Base-by-base conservation (phyloP, 2,797 vertebrate genomes). In the Acipenser ruthenus region DNA sequence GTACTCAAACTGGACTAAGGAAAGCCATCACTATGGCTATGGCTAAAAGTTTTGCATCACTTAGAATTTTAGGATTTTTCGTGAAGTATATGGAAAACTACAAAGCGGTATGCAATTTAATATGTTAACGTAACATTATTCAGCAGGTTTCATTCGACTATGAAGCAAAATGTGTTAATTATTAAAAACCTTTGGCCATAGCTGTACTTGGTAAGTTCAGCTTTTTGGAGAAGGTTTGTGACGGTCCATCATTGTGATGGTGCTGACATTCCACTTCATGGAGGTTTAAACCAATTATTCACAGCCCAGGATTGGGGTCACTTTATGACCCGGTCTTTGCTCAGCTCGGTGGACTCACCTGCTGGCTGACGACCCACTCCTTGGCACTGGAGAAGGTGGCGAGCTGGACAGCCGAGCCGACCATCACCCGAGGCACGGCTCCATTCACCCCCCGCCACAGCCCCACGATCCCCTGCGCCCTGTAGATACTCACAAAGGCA, bases 381-480 rank as follows among this genome's bases (percentile, higher is more conserved):
- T 96, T 98, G 82, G 93, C 90, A 0, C 92, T 93, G 77, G 91
- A 76, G 62, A 98, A 98, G 68, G 95, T 97, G 70, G 94, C 89
- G 37, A 98, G 88, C 70, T 98, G 96, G 5, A 86, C 87, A 0
- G 95, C 93, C 0, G 95, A 98, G 70, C 96, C 96, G 73, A 98
- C 94, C 71, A 88, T 95, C 78, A 97, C 95, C 0, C 95, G 87
- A 49, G 95, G 95, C 68, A 98, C 91, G 0, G 95, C 95, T 0
- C 94, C 95, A 0, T 91, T 92, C 69, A 94, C 95, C 0, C 96
- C 96, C 65, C 94, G 88, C 96, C 96, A 97, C 50, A 98, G 86
- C 48, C 95, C 96, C 18, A 68, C 64, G 7, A 96, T 67, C 1
- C 96, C 96, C 9, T 95, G 92, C 78, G 87, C 87, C 78, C 77